These are phyloP conservation scores for Psophia crepitans DNA, from an alignment of 2,113 vertebrate species.

Conservation along the genomic window DNA sequence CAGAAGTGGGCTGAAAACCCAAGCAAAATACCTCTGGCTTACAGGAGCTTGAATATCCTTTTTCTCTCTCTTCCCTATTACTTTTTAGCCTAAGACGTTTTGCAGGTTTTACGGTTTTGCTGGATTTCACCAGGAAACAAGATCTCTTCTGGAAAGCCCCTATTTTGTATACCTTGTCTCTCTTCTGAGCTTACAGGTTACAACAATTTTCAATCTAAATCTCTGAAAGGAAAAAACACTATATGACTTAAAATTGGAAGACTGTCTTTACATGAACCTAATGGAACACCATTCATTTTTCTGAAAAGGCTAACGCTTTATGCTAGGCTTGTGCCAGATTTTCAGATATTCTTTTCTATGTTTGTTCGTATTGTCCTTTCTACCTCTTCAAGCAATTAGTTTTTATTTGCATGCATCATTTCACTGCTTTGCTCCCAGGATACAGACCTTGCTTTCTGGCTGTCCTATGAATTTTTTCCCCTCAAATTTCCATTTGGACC, in stretches of 20 bases:
- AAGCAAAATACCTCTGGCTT: not conserved
- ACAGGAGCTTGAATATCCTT: not conserved
- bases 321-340: not conserved
- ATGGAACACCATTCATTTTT: not conserved
- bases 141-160: not conserved
- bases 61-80: not conserved
- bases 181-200: not conserved
- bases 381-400: constrained; percentile 40
- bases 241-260: not conserved
- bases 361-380: constrained; percentile 24
- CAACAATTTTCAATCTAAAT: not conserved
- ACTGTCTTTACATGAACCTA: not conserved
- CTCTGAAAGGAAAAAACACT: not conserved
- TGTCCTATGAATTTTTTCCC: not conserved
- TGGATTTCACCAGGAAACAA: not conserved
- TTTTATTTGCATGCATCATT: constrained; percentile 57
- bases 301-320: not conserved
- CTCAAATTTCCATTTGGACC: not conserved
- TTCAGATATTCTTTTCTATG: not conserved
- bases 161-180: not conserved
- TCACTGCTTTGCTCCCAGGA: constrained; percentile 9
- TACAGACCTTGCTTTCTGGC: not conserved
- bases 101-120: not conserved
- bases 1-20: not conserved
- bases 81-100: not conserved